These are phyloP conservation scores for Rissa tridactyla DNA, from an alignment of 2,113 vertebrate genomes.

Conservation along the genomic window DNA sequence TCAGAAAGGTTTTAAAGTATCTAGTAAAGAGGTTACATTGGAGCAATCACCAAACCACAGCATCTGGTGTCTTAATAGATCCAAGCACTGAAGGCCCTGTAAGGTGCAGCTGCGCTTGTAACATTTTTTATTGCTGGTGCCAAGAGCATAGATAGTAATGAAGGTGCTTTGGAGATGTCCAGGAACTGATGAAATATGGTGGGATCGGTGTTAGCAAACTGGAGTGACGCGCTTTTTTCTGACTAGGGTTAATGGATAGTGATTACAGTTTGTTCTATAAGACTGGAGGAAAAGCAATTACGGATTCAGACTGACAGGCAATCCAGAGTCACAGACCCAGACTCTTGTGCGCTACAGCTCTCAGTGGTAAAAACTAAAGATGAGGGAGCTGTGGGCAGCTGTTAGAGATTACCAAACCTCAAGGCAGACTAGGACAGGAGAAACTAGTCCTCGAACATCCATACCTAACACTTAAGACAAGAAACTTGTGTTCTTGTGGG, in stretches of 20 bases:
- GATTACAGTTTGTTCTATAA: neutral
- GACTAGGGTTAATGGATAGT: neutral
- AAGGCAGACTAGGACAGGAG: neutral
- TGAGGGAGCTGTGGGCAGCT: neutral
- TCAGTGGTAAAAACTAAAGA: neutral
- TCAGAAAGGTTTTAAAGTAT: neutral
- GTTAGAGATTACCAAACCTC: neutral
- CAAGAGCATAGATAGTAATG: neutral
- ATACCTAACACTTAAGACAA: neutral
- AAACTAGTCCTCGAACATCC: neutral
- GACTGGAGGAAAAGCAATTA: neutral
- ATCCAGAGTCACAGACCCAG: neutral
- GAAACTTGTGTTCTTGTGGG: neutral
- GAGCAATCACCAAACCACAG: neutral
- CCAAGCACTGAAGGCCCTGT: neutral
- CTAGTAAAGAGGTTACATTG: neutral
- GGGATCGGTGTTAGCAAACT: neutral
- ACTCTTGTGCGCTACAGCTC: neutral
- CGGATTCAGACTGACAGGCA: neutral
- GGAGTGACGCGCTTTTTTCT: neutral
- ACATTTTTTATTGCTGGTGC: neutral
- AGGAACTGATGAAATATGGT: neutral
- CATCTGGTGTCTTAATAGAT: neutral
- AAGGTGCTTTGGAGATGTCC: neutral
- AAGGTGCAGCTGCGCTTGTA: neutral